Evolutionary conservation across 2,888 invertebrate genomes (phyloP).

Genomic region (Endotricha flammealis): DNA sequence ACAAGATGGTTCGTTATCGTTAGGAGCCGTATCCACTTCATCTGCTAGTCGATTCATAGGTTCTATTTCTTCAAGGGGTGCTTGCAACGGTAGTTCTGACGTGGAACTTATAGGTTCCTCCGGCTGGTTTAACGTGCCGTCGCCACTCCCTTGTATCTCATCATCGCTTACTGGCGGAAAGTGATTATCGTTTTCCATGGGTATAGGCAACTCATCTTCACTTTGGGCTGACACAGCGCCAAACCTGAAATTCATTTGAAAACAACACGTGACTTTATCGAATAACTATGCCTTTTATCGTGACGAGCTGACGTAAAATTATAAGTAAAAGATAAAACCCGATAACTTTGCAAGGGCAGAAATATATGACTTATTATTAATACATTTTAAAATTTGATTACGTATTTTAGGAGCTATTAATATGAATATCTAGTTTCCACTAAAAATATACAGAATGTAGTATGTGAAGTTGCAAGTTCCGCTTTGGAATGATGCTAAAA

Average conservation of each 20-base stretch:
- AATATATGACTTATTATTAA: conserved; percentile 13
- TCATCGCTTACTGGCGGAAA: conserved; percentile 54
- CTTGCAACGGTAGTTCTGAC: conserved; percentile 22
- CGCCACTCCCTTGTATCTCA: conserved; percentile 53
- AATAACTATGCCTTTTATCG: conserved; percentile 49
- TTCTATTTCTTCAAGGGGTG: conserved; percentile 43
- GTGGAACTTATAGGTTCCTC: conserved; percentile 30
- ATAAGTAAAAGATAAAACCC: conserved; percentile 59
- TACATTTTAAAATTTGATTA: too few relatives aligned
- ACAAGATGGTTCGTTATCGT: conserved; percentile 34
- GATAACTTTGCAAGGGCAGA: conserved; percentile 56
- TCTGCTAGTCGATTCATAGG: conserved; percentile 23
- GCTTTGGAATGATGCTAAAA: too few relatives aligned
- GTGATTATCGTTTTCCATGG: conserved; percentile 59
- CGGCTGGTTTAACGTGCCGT: conserved; percentile 40
- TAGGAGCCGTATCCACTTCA: conserved; percentile 19
- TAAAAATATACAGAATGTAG: too few relatives aligned
- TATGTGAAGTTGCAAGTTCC: too few relatives aligned
- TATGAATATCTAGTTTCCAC: too few relatives aligned
- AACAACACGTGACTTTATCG: conserved; percentile 50
- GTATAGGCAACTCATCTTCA: conserved; percentile 52
- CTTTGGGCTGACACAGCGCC: conserved; percentile 43
- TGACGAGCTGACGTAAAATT: conserved; percentile 57
- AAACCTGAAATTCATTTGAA: conserved; percentile 34
- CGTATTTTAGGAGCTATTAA: too few relatives aligned